Percentiles rank a stretch among this genome's conserved stretches.
Conservation (phyloP, 2,888 invertebrate species). For the Pheosia gnoma region DNA sequence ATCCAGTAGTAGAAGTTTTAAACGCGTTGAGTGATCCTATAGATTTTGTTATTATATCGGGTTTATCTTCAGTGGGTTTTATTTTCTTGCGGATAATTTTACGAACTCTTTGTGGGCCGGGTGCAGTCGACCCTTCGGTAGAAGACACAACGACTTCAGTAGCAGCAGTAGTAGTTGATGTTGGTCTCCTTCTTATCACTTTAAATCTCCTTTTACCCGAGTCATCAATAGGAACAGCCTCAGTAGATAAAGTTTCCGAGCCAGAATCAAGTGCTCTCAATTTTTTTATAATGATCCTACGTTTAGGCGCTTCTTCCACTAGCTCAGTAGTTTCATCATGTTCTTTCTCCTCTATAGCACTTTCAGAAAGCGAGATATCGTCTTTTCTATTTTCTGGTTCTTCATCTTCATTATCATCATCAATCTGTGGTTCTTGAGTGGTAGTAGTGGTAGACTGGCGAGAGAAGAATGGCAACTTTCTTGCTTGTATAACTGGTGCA, state of each 20-base stretch:
- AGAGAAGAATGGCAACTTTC: slow-evolving; percentile 63
- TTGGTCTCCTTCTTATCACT: slow-evolving; percentile 68
- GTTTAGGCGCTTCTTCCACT: slow-evolving; percentile 48
- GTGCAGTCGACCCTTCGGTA: slow-evolving; percentile 37
- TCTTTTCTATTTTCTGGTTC: slow-evolving; percentile 66
- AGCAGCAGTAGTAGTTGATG: slow-evolving; percentile 47
- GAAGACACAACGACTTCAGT: slow-evolving; percentile 35
- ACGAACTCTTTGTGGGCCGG: slow-evolving; percentile 56
- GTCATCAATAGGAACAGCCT: slow-evolving; percentile 58
- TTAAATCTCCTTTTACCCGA: slow-evolving; percentile 66
- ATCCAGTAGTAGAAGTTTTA: slow-evolving; percentile 41
- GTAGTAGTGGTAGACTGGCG: slow-evolving; percentile 57
- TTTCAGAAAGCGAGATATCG: slow-evolving; percentile 77
- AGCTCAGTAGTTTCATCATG: slow-evolving; percentile 57
- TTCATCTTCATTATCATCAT: slow-evolving; percentile 56
- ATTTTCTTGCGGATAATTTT: slow-evolving; percentile 74
- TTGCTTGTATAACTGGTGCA: slow-evolving; percentile 49
- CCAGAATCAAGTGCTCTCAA: slow-evolving; percentile 48
- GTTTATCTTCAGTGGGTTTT: slow-evolving; percentile 55
- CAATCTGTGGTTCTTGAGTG: slow-evolving; percentile 26
- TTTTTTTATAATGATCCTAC: slow-evolving; percentile 60
- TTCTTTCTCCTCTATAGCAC: slow-evolving; percentile 77
- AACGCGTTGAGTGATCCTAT: slow-evolving; percentile 49
- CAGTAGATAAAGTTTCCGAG: slow-evolving; percentile 47
- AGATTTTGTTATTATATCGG: slow-evolving; percentile 56